These are phyloP conservation scores for Drosophila fungiperda DNA, from an alignment of 2,888 invertebrate genomes.

Conservation along the genomic window DNA sequence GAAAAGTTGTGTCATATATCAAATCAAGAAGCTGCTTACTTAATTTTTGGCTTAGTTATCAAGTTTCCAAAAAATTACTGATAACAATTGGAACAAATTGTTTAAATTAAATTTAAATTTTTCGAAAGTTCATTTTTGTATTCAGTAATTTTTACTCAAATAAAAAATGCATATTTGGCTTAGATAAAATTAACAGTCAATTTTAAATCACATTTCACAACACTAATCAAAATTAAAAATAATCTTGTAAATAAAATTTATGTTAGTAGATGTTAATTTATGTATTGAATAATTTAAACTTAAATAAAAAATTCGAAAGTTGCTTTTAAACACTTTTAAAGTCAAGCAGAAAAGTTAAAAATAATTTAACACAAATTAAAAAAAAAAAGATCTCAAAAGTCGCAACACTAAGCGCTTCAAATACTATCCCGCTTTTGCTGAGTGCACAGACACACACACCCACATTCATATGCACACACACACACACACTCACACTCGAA, in stretches of 20 bases:
- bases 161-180: no score
- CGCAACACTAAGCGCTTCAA: not conserved
- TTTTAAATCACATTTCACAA: no score
- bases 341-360: not conserved
- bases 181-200: not conserved
- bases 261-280: not conserved
- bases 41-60: no score
- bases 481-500: constrained; percentile 1
- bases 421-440: not conserved
- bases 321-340: no score
- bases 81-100: not conserved
- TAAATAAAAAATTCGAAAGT: not conserved
- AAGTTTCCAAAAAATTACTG: not conserved
- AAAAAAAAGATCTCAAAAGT: not conserved
- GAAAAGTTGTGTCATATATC: no score
- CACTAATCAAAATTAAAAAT: not conserved
- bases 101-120: not conserved
- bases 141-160: not conserved
- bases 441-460: not conserved
- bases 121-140: no score
- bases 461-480: not conserved
- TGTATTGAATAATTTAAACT: not conserved
- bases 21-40: no score
- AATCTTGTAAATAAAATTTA: no score
- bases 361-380: not conserved